These are phyloP conservation scores for Craseonycteris thonglongyai DNA, from an alignment of 2,113 vertebrate species.

Conservation along the genomic window DNA sequence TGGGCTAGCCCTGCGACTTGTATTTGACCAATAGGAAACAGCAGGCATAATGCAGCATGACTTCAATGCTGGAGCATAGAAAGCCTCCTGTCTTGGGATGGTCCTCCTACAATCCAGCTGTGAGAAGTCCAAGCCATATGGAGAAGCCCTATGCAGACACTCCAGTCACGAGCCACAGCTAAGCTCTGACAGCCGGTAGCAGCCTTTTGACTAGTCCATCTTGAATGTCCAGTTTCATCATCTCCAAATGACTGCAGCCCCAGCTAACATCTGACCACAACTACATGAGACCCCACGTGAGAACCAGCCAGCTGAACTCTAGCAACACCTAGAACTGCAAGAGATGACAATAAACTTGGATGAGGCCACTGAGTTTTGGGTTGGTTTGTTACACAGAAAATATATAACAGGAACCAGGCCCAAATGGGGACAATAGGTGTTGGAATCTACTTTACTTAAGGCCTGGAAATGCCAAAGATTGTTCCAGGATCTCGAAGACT, in stretches of 20 bases:
- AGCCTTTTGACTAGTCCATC: not conserved
- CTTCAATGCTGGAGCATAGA: not conserved
- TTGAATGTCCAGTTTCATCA: not conserved
- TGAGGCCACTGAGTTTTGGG: not conserved
- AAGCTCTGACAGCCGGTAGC: not conserved
- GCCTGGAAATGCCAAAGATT: not conserved
- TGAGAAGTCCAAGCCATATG: not conserved
- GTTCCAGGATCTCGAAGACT: not conserved
- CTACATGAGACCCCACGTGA: not conserved
- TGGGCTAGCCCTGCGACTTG: not conserved
- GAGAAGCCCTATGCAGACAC: not conserved
- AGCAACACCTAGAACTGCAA: not conserved
- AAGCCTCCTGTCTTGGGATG: not conserved
- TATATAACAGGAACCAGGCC: not conserved
- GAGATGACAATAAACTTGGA: not conserved
- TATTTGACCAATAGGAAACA: not conserved
- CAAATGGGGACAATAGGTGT: not conserved
- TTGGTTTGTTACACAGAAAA: not conserved
- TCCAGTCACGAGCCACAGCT: not conserved
- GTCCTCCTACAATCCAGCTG: not conserved
- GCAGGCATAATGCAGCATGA: not conserved
- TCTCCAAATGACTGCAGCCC: not conserved
- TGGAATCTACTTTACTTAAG: not conserved
- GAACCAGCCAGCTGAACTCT: not conserved
- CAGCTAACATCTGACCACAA: not conserved